Evolutionary conservation across 2,888 invertebrate genomes (phyloP), one percentile per base, ranked within the genome.

Genomic region (Hyposoter didymator): DNA sequence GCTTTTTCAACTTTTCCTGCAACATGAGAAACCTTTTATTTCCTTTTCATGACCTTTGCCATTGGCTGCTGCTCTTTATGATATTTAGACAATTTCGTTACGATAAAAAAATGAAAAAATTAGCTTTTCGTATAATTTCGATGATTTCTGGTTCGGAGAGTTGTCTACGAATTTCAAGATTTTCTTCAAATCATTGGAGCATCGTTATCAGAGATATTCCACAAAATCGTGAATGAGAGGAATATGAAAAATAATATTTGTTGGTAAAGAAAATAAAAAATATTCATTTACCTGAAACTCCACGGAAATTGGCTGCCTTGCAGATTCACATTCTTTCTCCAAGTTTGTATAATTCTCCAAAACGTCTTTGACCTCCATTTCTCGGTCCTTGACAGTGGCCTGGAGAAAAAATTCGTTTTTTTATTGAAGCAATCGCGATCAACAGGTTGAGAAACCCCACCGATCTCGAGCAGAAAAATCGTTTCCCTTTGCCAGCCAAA

Each of bases 331-430:
- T 88, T 95, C 95, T 88, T 95, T 94, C 86, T 96, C 96, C 89
- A 96, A 93, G 93, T 96, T 95, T 78, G 95, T 95, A 93, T 95
- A 96, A 93, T 96, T 96, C 92, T 96, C 96, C 69, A 96, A 90
- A 66, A 96, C 95, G 89, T 96, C 96, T 89, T 95, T 95, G 59
- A 96, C 95, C 91, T 96, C 96, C 84, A 95, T 94, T 90, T 95
- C 95, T 74, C 95, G 95, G 89, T 96, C 96, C 84, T 93, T 91
- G 17, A 95, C 94, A 62, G 93, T 92, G 5, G 91, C 93, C 95
- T 95, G 89, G 28, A 59, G 14, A 17, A 59, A 28, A 59, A 28
- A 0, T 12, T 12, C 4, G 28, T 59, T 28, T 28, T 28, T 35
- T 35, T 35, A 35, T 35, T 6, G 2, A 35, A 3, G 35, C 35